These are phyloP conservation scores for Cheirogaleus medius DNA, from an alignment of 2,113 vertebrate genomes.

Conservation along the genomic window DNA sequence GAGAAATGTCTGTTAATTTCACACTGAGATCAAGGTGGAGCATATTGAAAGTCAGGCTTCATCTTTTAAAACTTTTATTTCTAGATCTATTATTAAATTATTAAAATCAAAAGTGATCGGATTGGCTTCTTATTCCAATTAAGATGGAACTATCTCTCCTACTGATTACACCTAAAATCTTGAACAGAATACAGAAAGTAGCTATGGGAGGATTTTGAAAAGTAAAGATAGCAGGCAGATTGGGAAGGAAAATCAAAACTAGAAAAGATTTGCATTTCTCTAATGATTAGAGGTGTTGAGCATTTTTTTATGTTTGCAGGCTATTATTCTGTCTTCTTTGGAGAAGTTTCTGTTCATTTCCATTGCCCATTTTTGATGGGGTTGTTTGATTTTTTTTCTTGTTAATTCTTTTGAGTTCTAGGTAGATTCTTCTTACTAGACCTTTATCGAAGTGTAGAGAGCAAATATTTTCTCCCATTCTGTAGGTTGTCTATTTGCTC, in stretches of 20 bases:
- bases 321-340: no score
- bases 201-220: not conserved
- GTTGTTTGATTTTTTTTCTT: no score
- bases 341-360: no score
- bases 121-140: not conserved
- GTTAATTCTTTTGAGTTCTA: no score
- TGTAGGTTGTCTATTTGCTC: no score
- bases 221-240: not conserved
- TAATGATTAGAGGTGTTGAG: no score
- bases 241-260: not conserved
- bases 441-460: no score
- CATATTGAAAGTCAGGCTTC: not conserved
- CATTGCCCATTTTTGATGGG: no score
- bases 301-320: no score
- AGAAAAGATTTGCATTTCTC: no score
- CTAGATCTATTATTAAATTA: not conserved
- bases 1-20: not conserved
- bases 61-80: not conserved
- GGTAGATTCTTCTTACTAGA: no score
- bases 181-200: not conserved
- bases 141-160: not conserved
- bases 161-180: not conserved
- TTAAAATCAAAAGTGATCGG: not conserved
- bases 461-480: no score
- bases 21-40: not conserved